Percentiles rank a stretch among this genome's conserved stretches.
Evolutionary conservation across 2,888 invertebrate species (phyloP).

Genomic region (Rotaria socialis): DNA sequence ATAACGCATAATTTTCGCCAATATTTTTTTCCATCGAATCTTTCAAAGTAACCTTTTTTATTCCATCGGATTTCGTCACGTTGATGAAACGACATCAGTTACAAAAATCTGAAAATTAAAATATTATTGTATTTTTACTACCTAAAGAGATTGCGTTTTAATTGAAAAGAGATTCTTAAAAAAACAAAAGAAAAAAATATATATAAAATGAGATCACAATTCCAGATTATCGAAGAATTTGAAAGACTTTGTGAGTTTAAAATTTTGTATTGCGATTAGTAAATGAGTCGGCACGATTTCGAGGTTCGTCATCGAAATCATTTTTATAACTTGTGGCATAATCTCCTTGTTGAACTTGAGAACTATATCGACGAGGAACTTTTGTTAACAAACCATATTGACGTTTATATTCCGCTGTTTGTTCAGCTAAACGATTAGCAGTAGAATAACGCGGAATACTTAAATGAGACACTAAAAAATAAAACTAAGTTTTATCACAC

Average conservation of each 20-base stretch:
- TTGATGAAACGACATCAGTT: neutral
- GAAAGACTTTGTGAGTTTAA: neutral
- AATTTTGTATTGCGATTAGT: neutral
- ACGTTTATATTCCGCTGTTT: slow-evolving; percentile 29
- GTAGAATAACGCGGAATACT: slow-evolving; percentile 40
- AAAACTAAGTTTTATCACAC: neutral
- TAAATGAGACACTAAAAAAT: slow-evolving; percentile 39
- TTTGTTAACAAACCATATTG: neutral
- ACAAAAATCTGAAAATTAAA: neutral
- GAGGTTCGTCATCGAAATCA: neutral
- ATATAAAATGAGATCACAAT: neutral
- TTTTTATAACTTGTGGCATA: no score
- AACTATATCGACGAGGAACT: neutral
- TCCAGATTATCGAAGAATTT: neutral
- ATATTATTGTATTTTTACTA: neutral
- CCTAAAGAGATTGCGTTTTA: neutral
- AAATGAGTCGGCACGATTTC: neutral
- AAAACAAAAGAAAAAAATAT: neutral
- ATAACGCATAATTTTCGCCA: slow-evolving; percentile 24
- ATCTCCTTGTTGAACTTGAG: neutral
- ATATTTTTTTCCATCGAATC: slow-evolving; percentile 6
- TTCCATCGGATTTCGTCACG: slow-evolving; percentile 21
- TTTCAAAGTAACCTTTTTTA: neutral
- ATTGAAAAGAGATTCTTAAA: neutral
- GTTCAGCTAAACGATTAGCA: slow-evolving; percentile 38